These are phyloP conservation scores for Dolichomitus sp. DNA, from an alignment of 2,888 invertebrate genomes.

Conservation along the genomic window DNA sequence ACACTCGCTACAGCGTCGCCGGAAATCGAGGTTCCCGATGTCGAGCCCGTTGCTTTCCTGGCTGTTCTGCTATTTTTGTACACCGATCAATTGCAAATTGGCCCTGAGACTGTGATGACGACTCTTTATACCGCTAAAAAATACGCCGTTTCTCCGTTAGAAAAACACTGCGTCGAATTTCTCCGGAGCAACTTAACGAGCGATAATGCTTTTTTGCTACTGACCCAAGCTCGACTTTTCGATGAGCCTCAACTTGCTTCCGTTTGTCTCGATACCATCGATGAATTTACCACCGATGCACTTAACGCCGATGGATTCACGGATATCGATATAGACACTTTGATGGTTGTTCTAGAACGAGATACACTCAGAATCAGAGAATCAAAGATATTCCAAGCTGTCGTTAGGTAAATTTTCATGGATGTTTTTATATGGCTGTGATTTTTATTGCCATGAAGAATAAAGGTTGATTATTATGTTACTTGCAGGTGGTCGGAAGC, in stretches of 20 bases:
- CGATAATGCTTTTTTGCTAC: slow-evolving; percentile 94
- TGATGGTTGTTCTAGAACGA: slow-evolving; percentile 92
- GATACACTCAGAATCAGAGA: slow-evolving; percentile 93
- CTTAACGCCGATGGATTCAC: slow-evolving; percentile 93
- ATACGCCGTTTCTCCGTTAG: slow-evolving; percentile 94
- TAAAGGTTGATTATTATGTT: slow-evolving; percentile 4
- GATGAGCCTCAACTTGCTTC: slow-evolving; percentile 94
- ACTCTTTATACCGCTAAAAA: slow-evolving; percentile 95
- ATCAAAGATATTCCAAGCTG: slow-evolving; percentile 92
- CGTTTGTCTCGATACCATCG: slow-evolving; percentile 93
- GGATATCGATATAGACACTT: slow-evolving; percentile 93
- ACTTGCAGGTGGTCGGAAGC: slow-evolving; percentile 90
- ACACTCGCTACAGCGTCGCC: slow-evolving; percentile 90
- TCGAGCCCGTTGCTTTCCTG: slow-evolving; percentile 93
- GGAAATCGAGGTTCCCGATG: slow-evolving; percentile 93
- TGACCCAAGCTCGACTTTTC: slow-evolving; percentile 93
- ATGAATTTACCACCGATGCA: slow-evolving; percentile 94
- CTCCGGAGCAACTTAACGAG: slow-evolving; percentile 91
- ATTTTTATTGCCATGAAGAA: not conserved
- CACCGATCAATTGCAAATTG: slow-evolving; percentile 94
- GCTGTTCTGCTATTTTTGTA: slow-evolving; percentile 92
- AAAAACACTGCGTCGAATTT: slow-evolving; percentile 94
- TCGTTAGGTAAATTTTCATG: slow-evolving; percentile 86
- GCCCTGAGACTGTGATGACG: slow-evolving; percentile 95
- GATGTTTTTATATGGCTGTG: not conserved